Percentiles rank a stretch among this genome's conserved stretches.
Conservation (phyloP, 2,113 vertebrate genomes). For the Urocolius indicus region DNA sequence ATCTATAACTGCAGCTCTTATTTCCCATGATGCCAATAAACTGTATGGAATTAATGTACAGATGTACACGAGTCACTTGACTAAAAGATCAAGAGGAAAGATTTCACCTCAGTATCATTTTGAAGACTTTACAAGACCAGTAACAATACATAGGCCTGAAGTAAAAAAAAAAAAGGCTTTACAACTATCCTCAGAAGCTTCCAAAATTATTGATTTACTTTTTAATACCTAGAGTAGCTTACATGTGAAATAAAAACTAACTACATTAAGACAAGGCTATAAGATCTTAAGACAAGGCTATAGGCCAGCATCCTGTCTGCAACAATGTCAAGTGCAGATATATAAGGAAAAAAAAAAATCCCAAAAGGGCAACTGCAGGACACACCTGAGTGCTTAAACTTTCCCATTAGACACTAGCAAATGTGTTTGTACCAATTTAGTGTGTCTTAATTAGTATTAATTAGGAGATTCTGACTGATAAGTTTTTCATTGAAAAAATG, state of each 20-base stretch:
- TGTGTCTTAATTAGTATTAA: neutral
- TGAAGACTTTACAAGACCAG: neutral
- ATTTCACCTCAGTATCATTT: rapidly evolving
- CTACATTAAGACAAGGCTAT: neutral
- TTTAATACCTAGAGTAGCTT: neutral
- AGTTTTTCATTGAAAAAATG: neutral
- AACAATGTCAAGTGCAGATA: neutral
- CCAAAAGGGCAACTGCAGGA: neutral
- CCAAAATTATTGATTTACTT: neutral
- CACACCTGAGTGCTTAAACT: neutral
- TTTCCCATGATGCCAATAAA: conserved; percentile 14
- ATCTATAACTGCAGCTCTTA: neutral
- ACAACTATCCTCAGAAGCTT: neutral
- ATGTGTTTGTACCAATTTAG: neutral
- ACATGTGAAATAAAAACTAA: neutral
- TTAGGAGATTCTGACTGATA: neutral
- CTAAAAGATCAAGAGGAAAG: neutral
- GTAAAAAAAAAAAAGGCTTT: neutral
- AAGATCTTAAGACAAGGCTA: neutral
- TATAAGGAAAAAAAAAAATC: neutral
- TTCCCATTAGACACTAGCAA: neutral
- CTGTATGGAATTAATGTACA: neutral
- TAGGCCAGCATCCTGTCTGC: neutral
- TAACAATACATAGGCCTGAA: neutral
- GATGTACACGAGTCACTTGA: neutral